Conservation (phyloP, 2,797 vertebrate genomes). For the Decapterus maruadsi region DNA sequence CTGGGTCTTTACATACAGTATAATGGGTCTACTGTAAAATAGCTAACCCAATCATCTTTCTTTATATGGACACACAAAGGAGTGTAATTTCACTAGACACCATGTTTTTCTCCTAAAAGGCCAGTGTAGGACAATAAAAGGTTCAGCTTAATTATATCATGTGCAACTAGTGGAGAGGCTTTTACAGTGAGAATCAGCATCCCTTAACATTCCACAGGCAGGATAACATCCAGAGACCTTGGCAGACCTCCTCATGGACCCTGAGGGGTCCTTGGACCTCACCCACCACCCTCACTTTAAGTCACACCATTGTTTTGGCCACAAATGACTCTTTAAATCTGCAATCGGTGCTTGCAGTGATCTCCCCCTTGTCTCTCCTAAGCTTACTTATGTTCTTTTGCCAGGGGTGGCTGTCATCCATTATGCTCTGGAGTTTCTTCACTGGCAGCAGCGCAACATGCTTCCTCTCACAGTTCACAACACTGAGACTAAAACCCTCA, state of each 20-base stretch:
- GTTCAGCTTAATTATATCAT: neutral
- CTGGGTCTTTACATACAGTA: too few relatives aligned
- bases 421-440: conserved; percentile 43
- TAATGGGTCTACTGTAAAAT: conserved; percentile 7
- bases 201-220: neutral
- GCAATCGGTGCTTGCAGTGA: conserved; percentile 13
- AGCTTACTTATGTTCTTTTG: conserved; percentile 48
- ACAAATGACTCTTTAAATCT: conserved; percentile 17
- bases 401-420: conserved; percentile 61
- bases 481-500: conserved; percentile 56
- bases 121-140: conserved; percentile 10
- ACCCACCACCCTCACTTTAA: conserved; percentile 1
- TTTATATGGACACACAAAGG: conserved; percentile 19
- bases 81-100: neutral
- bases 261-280: conserved; percentile 1
- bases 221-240: neutral
- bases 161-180: neutral
- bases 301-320: conserved; percentile 8
- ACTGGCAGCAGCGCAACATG: conserved; percentile 36
- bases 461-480: conserved; percentile 51
- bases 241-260: neutral
- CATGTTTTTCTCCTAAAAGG: conserved; percentile 1
- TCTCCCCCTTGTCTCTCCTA: conserved; percentile 40
- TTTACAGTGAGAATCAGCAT: conserved; percentile 3
- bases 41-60: conserved; percentile 26